A percentile compares a stretch with the other conserved stretches of the same genome.
Conservation (phyloP, 2,113 vertebrate species). For the Bufo bufo region DNA sequence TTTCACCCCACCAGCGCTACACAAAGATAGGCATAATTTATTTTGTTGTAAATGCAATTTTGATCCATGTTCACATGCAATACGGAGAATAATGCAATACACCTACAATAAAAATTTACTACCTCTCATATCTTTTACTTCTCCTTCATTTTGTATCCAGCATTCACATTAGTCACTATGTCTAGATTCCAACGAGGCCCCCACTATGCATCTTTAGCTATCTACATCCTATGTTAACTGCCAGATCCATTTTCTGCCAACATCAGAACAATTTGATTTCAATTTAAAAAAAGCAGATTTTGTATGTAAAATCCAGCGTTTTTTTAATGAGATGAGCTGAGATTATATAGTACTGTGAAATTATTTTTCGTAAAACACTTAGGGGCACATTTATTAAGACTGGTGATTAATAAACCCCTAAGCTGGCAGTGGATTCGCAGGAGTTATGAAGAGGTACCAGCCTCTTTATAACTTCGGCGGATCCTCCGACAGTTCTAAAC, state of each 20-base stretch:
- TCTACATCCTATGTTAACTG: background rate
- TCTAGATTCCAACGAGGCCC: background rate
- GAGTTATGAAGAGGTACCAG: no score
- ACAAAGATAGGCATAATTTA: no score
- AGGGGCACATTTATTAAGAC: no score
- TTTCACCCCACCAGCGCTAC: no score
- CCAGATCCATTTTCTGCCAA: background rate
- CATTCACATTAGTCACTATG: background rate
- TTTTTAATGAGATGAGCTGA: background rate
- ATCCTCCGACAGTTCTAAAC: no score
- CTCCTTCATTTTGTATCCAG: background rate
- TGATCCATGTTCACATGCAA: background rate
- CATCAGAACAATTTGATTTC: background rate
- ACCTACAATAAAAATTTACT: background rate
- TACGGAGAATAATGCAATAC: background rate
- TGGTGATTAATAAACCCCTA: no score
- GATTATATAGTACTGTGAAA: background rate
- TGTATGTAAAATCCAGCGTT: background rate
- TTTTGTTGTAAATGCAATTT: no score
- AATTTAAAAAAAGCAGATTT: background rate
- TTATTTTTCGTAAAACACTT: background rate
- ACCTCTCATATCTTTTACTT: background rate
- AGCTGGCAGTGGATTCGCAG: no score
- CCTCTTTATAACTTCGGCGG: no score
- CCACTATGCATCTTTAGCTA: background rate